A percentile compares a stretch with the other conserved stretches of the same genome.
Conservation (phyloP, 2,113 vertebrate genomes). For the Sarotherodon lohbergeri region DNA sequence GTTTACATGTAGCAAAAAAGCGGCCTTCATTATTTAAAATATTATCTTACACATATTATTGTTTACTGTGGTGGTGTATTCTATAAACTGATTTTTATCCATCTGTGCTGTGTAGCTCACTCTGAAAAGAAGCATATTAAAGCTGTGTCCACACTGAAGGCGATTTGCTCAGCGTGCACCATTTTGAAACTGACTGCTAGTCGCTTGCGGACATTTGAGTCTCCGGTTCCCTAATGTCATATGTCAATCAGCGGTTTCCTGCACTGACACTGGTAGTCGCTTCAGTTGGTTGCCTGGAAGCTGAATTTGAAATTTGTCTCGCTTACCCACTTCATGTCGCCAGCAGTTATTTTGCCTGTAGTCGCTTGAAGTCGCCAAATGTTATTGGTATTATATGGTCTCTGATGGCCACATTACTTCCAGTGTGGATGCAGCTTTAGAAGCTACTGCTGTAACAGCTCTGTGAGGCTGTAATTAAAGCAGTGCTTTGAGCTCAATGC, state of each 20-base stretch:
- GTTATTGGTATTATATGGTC: neutral
- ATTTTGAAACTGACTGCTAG: neutral
- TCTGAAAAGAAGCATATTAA: neutral
- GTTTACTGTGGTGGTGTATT: neutral
- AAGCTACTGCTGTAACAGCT: neutral
- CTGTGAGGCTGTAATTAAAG: neutral
- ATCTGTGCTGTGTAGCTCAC: neutral
- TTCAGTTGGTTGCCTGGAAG: neutral
- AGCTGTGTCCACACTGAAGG: neutral
- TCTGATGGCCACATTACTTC: neutral
- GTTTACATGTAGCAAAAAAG: neutral
- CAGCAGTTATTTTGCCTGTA: neutral
- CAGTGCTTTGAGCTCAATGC: neutral
- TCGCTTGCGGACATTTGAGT: neutral
- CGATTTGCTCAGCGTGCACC: neutral
- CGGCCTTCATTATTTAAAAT: neutral
- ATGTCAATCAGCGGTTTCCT: neutral
- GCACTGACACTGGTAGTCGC: neutral
- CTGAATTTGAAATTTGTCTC: neutral
- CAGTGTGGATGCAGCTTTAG: neutral
- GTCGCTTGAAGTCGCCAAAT: neutral
- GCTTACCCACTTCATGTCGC: neutral
- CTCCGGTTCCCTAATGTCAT: neutral
- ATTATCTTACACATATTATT: neutral
- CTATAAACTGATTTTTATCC: neutral